phyloP scores from a whole-genome alignment of 2,113 vertebrate genomes.

The Rhadina sibilatrix region DNA sequence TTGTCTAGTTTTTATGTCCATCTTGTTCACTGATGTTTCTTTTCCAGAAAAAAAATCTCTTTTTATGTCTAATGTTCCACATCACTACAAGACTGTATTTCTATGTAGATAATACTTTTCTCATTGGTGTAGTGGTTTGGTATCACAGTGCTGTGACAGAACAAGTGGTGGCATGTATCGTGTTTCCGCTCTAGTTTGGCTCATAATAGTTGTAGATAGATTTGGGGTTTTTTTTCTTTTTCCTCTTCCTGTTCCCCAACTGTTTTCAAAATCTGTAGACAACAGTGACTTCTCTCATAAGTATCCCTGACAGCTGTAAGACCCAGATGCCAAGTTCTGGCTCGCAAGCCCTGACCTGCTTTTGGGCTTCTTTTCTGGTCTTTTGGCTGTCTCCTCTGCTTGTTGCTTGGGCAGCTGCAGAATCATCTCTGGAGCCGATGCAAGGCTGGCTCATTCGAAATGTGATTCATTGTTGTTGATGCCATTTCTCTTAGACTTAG shows the following conservation, averaged over 20 bases:
- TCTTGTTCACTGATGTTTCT: not conserved
- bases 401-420: not conserved
- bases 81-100: not conserved
- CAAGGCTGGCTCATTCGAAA: not conserved
- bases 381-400: not conserved
- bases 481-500: not conserved
- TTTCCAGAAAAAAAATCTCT: not conserved
- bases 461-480: not conserved
- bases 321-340: conserved; percentile 23
- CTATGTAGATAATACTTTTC: not conserved
- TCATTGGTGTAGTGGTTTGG: not conserved
- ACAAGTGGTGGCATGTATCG: not conserved
- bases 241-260: not conserved
- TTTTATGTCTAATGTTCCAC: not conserved
- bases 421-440: not conserved
- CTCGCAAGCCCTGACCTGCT: not conserved
- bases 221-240: not conserved
- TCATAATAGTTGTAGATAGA: not conserved
- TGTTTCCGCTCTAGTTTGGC: not conserved
- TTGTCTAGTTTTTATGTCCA: not conserved
- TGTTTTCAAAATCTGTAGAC: not conserved
- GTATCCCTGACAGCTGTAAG: conserved; percentile 17
- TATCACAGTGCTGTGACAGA: not conserved
- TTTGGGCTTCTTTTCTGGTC: not conserved
- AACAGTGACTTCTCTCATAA: conserved; percentile 8